These are phyloP conservation scores for Lymantria monacha DNA, from an alignment of 2,888 invertebrate genomes.

Conservation along the genomic window DNA sequence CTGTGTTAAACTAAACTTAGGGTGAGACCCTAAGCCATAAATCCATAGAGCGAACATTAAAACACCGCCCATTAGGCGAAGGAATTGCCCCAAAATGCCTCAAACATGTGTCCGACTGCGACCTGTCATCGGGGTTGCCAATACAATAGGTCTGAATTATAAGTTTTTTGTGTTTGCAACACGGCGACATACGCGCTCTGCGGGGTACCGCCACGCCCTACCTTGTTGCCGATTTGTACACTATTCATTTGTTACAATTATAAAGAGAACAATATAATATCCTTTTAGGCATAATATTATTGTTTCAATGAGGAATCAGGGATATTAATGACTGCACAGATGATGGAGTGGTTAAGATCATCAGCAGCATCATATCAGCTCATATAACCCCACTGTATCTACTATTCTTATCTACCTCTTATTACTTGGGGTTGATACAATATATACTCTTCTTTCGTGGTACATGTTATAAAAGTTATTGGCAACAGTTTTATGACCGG, in stretches of 20 bases:
- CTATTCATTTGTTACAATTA: conserved; percentile 59
- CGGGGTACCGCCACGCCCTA: conserved; percentile 73
- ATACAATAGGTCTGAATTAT: conserved; percentile 66
- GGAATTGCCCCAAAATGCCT: conserved; percentile 79
- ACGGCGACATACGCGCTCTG: conserved; percentile 77
- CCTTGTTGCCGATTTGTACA: conserved; percentile 75
- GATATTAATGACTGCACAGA: no score
- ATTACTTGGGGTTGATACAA: no score
- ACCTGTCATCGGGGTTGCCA: conserved; percentile 80
- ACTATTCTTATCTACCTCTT: no score
- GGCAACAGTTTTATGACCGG: no score
- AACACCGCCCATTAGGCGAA: conserved; percentile 74
- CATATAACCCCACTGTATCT: no score
- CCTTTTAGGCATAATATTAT: background rate
- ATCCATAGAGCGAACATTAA: conserved; percentile 69
- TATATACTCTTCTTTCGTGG: no score
- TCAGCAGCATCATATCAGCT: no score
- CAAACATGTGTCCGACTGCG: conserved; percentile 79
- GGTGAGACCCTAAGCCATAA: conserved; percentile 64
- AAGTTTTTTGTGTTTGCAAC: conserved; percentile 76
- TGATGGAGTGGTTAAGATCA: no score
- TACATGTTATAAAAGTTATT: no score
- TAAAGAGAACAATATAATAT: conserved; percentile 13
- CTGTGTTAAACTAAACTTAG: conserved; percentile 50
- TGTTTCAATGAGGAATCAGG: conserved; percentile 18